Base-by-base conservation (phyloP, 2,113 vertebrate genomes). In the Jacana jacana region DNA sequence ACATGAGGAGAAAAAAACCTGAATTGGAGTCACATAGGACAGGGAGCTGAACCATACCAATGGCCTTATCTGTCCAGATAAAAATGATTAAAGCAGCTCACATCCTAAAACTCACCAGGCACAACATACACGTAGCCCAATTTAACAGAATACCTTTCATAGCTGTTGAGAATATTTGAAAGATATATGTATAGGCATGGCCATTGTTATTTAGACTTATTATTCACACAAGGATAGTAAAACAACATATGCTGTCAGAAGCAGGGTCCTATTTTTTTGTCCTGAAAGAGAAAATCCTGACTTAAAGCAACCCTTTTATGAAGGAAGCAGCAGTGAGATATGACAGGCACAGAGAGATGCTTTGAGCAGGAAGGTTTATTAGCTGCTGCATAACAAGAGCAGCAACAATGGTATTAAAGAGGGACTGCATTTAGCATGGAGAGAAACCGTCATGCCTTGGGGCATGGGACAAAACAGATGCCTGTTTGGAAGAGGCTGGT, bases 321-420 rank as follows among this genome's bases (percentile, higher is more conserved):
- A 86, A 85, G 91, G 73, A 92, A 93, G 64, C 68, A 95, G 79
- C 76, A 90, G 85, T 90, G 58, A 73, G 81, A 85, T 92, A 80
- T 58, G 84, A 93, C 91, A 85, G 63, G 58, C 81, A 35, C 92
- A 94, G 91, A 95, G 93, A 96, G 81, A 86, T 84, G 81, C 92
- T 94, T 92, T 72, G 92, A 95, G 93, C 73, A 76, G 75, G 73
- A 82, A 77, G 88, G 77, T 89, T 95, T 94, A 81, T 93, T 80
- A 96, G 77, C 88, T 81, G 77, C 93, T 82, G 86, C 83, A 69
- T 79, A 91, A 95, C 73, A 87, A 94, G 49, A 89, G 63, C 83
- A 55, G 77, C 86, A 93, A 91, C 86, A 95, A 85, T 63, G 35
- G 81, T 35, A 89, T 92, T 93, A 87, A 88, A 88, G 76, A 88